Evolutionary conservation across 2,113 vertebrate species (phyloP).

Genomic region (Rhea pennata): DNA sequence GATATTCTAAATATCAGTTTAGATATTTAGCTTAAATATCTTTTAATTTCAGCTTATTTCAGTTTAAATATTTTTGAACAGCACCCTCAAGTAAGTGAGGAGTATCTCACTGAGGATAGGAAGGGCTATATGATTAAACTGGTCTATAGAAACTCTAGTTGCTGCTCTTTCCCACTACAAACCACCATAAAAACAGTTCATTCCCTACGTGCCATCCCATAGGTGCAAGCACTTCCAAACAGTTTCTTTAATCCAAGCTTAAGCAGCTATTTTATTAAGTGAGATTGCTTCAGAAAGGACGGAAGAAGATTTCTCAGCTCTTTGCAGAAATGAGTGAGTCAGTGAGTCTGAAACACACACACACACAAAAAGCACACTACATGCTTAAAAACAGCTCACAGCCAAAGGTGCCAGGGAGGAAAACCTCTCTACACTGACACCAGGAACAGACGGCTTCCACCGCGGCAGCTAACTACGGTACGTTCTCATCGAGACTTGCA

Average conservation of each 20-base stretch:
- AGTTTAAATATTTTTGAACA: not conserved
- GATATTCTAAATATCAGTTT: not conserved
- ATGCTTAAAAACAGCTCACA: not conserved
- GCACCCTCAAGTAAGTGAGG: not conserved
- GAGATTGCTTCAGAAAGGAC: not conserved
- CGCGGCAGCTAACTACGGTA: rapidly evolving
- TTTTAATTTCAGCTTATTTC: no score
- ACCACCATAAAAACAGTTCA: not conserved
- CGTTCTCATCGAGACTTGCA: not conserved
- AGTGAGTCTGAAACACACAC: not conserved
- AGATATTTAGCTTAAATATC: no score
- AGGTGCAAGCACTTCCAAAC: not conserved
- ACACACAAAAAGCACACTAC: not conserved
- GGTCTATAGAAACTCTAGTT: not conserved
- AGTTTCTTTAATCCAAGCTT: not conserved
- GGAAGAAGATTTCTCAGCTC: not conserved
- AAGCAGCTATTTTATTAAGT: not conserved
- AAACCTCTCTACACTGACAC: not conserved
- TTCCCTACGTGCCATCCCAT: not conserved
- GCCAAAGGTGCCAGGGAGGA: not conserved
- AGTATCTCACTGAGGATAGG: not conserved
- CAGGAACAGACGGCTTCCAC: not conserved
- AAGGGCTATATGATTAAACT: not conserved
- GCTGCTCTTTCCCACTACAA: not conserved
- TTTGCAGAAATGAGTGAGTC: not conserved